A percentile compares a stretch with the other conserved stretches of the same genome.
Evolutionary conservation across 2,113 vertebrate genomes (phyloP).

Genomic region (Agapornis roseicollis): DNA sequence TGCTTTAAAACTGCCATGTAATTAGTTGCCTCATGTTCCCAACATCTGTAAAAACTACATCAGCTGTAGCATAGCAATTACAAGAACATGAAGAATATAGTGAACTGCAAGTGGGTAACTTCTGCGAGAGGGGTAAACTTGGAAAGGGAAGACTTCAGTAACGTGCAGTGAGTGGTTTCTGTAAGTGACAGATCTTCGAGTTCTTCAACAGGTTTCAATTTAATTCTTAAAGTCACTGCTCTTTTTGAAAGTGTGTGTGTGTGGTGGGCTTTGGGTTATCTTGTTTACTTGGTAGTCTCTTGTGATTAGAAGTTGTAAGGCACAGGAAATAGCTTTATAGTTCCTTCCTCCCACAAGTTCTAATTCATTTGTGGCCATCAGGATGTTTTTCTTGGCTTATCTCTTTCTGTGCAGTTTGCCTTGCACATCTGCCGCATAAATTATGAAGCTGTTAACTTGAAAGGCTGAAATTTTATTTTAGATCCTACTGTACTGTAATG

Average conservation of each 20-base stretch:
- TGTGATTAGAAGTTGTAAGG: slow-evolving; percentile 68
- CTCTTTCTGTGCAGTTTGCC: slow-evolving; percentile 70
- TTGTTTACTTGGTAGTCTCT: slow-evolving; percentile 65
- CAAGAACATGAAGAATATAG: neutral
- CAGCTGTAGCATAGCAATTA: neutral
- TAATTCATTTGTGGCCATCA: slow-evolving; percentile 75
- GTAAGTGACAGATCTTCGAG: neutral
- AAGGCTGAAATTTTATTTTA: slow-evolving; percentile 65
- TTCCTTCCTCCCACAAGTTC: slow-evolving; percentile 72
- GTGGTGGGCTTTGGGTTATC: slow-evolving; percentile 42
- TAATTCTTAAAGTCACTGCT: slow-evolving; percentile 12
- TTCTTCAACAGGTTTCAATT: neutral
- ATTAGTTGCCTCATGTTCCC: neutral
- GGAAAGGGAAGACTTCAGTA: neutral
- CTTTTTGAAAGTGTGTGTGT: neutral
- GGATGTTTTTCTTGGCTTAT: slow-evolving; percentile 80
- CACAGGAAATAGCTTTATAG: slow-evolving; percentile 74
- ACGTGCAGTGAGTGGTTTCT: neutral
- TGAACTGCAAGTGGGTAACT: neutral
- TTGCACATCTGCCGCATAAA: slow-evolving; percentile 77
- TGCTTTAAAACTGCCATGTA: neutral
- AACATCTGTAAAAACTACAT: slow-evolving; percentile 8
- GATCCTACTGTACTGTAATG: neutral
- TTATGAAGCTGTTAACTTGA: slow-evolving; percentile 68
- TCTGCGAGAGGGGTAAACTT: neutral